A percentile compares a stretch with the other conserved stretches of the same genome.
These are phyloP conservation scores for Drosophila lutescens DNA, from an alignment of 2,888 invertebrate species.

Conservation along the genomic window DNA sequence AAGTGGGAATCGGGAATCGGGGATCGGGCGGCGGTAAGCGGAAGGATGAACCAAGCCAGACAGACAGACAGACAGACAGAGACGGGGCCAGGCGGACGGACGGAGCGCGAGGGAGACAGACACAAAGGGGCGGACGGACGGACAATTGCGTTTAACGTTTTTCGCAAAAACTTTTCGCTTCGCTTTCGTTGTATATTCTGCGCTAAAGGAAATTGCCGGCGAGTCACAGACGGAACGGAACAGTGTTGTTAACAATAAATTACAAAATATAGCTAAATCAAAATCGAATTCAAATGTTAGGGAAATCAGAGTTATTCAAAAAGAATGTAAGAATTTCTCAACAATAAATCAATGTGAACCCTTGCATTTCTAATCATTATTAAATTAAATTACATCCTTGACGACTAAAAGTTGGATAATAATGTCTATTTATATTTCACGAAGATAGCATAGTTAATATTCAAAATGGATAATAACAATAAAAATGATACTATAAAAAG, in stretches of 20 bases:
- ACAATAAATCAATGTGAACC: background rate
- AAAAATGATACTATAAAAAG: no score
- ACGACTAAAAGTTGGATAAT: no score
- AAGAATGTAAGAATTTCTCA: background rate
- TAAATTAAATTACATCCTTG: no score
- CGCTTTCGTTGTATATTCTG: conserved; percentile 58
- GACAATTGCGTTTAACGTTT: conserved; percentile 74
- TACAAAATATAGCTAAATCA: background rate
- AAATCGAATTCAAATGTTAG: background rate
- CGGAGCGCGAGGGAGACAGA: conserved; percentile 19
- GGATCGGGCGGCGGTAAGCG: conserved; percentile 49
- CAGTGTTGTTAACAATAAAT: conserved; percentile 34
- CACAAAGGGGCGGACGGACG: conserved; percentile 46
- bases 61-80: conserved; percentile 53
- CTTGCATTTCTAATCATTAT: no score
- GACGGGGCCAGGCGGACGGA: conserved; percentile 21
- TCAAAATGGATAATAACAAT: no score
- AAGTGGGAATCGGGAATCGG: background rate
- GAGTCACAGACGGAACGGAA: conserved; percentile 44
- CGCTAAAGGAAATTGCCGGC: conserved; percentile 70
- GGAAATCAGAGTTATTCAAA: no score
- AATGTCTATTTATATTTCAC: background rate
- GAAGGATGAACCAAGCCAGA: conserved; percentile 70
- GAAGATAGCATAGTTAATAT: background rate
- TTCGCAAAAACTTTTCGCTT: conserved; percentile 71